Base-by-base conservation (phyloP, 1,140 invertebrate genomes). In the Dendrolimus punctatus region DNA sequence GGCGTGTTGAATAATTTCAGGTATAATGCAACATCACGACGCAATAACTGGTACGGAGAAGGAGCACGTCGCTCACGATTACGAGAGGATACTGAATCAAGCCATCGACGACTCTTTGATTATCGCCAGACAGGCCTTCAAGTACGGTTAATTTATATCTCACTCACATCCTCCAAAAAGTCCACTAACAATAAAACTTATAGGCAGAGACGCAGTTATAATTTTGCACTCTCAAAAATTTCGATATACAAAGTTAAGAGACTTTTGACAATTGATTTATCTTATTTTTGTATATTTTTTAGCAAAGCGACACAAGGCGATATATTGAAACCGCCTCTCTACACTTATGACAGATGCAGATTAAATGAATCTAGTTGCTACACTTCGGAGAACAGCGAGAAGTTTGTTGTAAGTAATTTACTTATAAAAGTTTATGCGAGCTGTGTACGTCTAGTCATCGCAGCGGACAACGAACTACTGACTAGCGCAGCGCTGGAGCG, bases 1-100 rank as follows among this genome's bases (percentile, higher is more conserved):
- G 23, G 23, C 23, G 39, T 40, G 7, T 41, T 49, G 10, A 46
- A 51, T 49, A 36, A 57, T 41, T 48, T 23, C 90, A 94, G 96
- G 94, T 23, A 89, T 98, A 0, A 92, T 95, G 89, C 97, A 99
- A 73, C 97, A 99, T 85, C 97, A 99, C 68, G 97, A 95, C 75
- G 94, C 94, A 1, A 89, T 95, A 1, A 93, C 93, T 0, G 96
- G 97, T n/a, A 98, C 97, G 0, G 96, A 96, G 68, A 97, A 97
- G 70, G 92, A 98, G 82, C 91, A 94, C 49, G 96, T 98, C 0
- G 93, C 95, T 0, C 67, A 91, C 7, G 97, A 99, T 82, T 99
- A 99, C 77, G 91, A 74, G 46, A 50, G 80, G 2, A 44, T 85
- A 0, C 58, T 82, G 8, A 55, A 66, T 42, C 39, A 54, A 0